Evolutionary conservation across 2,888 invertebrate species (phyloP), one percentile per base, ranked within the genome.

Genomic region (Oxycera nigricornis): DNA sequence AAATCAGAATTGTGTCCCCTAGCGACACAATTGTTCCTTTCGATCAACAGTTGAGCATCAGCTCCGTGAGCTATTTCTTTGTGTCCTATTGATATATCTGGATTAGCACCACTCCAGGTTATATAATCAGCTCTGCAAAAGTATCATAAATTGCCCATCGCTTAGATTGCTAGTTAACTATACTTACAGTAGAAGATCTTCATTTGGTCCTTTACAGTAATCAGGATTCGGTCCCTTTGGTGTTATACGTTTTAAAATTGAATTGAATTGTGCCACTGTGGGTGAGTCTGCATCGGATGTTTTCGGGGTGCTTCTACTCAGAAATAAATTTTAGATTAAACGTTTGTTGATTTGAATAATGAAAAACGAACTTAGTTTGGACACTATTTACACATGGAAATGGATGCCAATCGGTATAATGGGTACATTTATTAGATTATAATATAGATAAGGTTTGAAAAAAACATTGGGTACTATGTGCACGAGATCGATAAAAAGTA

Each of bases 61-160:
- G 90, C 87, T 1, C 92, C 92, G 72, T 86, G 85, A 0, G 88
- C 87, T 1, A 87, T 55, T 35, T 83, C 82, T 74, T 86, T 83
- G n/a, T 86, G 83, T 0, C 89, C 90, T 28, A 84, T 83, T 6
- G 88, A 84, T 17, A 91, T 84, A 65, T 88, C 88, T 0, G 90
- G 89, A 83, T 94, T 91, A 0, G 94, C 91, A 0, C 94, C 94
- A 78, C 91, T 91, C 94, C 94, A 94, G 2, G 93, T 90, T 65
- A 94, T 88, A 81, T 95, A 95, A 81, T 94, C 94, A 77, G 90
- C 90, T 75, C 94, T 94, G 81, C 73, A 77, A 77, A 39, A 2
- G 11, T 6, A 24, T 17, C n/a, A 6, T 28, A 68, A 35, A 35
- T 11, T n/a, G n/a, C 41, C 20, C 9, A 46, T 73, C 17, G 28